phyloP scores from a whole-genome alignment of 2,113 vertebrate genomes.

The Mustelus asterias region DNA sequence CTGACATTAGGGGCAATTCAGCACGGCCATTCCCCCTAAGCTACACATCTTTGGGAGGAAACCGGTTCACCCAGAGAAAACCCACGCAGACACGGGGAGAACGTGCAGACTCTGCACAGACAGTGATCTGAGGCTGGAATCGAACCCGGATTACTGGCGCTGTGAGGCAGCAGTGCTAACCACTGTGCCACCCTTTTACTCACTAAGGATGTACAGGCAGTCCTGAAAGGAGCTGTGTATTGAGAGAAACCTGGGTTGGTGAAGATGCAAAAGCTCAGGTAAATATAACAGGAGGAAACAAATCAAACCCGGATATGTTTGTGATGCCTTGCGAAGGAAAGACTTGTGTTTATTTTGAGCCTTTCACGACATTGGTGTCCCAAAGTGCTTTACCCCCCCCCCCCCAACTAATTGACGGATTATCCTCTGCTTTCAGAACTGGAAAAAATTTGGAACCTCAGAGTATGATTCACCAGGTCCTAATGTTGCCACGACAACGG shows the following conservation, averaged over 20 bases:
- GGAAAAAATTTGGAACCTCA: slow-evolving; percentile 94
- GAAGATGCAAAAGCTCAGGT: background rate
- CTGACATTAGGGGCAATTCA: no score
- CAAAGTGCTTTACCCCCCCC: background rate
- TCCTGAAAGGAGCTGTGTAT: background rate
- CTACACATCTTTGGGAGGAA: no score
- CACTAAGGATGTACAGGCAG: background rate
- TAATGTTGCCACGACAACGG: slow-evolving; percentile 89
- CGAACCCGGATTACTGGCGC: no score
- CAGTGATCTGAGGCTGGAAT: no score
- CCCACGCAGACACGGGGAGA: no score
- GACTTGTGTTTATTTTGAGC: background rate
- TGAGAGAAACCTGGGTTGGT: background rate
- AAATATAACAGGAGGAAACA: background rate
- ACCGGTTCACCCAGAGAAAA: no score
- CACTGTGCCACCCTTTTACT: background rate
- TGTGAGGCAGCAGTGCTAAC: no score
- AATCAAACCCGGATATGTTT: background rate
- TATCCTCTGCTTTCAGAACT: slow-evolving; percentile 63
- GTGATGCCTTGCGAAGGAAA: background rate
- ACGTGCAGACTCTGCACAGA: no score
- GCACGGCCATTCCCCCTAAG: no score
- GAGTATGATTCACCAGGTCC: slow-evolving; percentile 82
- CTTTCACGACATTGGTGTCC: background rate
- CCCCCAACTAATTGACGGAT: background rate